A percentile compares a stretch with the other conserved stretches of the same genome.
phyloP scores from a whole-genome alignment of 2,797 vertebrate species.

The Hippocampus kuda region DNA sequence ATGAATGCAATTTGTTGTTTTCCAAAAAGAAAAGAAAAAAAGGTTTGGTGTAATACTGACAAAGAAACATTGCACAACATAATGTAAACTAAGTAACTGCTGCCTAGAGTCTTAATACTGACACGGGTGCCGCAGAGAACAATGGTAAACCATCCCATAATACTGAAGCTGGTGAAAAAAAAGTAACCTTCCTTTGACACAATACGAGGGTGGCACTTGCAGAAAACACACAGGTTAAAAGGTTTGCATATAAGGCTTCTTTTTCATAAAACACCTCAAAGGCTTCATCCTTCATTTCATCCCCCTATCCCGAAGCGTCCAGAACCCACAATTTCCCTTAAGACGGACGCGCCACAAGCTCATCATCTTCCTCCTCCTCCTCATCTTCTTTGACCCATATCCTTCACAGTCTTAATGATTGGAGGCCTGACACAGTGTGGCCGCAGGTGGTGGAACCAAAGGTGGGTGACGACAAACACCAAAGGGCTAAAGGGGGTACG shows the following conservation, averaged over 20 bases:
- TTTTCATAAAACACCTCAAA: constrained; percentile 92
- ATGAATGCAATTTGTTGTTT: constrained; percentile 89
- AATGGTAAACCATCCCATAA: constrained; percentile 85
- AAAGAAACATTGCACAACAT: constrained; percentile 99
- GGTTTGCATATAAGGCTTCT: constrained; percentile 99
- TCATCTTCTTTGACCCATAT: constrained; percentile 59
- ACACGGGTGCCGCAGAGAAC: constrained; percentile 97
- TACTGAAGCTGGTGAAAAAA: constrained; percentile 88
- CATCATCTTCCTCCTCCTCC: background rate
- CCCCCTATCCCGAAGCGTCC: constrained; percentile 46
- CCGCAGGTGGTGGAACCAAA: constrained; percentile 69
- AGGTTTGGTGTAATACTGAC: constrained; percentile 99
- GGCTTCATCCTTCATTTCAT: constrained; percentile 75
- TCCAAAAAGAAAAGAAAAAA: constrained; percentile 74
- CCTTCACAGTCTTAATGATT: constrained; percentile 54
- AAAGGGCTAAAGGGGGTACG: constrained; percentile 74
- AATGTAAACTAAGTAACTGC: constrained; percentile 99
- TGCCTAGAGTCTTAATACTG: constrained; percentile 98
- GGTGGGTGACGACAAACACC: constrained; percentile 6
- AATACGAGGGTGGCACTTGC: constrained; percentile 99
- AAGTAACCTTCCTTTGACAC: constrained; percentile 88
- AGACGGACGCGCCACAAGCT: constrained; percentile 66
- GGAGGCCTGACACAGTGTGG: constrained; percentile 96
- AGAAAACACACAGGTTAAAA: constrained; percentile 99
- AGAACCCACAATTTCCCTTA: constrained; percentile 84